phyloP scores from a whole-genome alignment of 2,113 vertebrate species.

The Ophiodon elongatus region DNA sequence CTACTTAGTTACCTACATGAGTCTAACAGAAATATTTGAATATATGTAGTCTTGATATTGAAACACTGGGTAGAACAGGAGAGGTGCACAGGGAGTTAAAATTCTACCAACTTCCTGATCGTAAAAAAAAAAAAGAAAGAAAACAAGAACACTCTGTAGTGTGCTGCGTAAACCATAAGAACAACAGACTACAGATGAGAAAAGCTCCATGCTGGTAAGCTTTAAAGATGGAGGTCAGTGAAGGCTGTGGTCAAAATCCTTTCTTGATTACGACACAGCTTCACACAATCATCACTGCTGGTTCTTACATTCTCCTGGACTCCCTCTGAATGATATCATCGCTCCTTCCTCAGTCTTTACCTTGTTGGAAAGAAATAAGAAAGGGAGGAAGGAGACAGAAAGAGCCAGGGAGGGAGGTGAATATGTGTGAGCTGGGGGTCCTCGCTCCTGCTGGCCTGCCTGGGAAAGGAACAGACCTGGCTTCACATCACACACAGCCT shows the following conservation, averaged over 20 bases:
- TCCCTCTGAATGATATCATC: slow-evolving; percentile 33
- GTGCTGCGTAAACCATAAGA: not conserved
- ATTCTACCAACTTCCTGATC: not conserved
- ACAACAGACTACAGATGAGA: not conserved
- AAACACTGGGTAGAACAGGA: not conserved
- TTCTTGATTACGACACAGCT: slow-evolving; percentile 12
- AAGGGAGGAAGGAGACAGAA: slow-evolving; percentile 20
- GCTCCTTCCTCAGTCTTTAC: slow-evolving; percentile 5
- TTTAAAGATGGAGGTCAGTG: not conserved
- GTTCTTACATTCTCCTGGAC: not conserved
- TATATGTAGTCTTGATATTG: not conserved
- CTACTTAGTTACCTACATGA: not conserved
- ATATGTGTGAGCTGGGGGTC: slow-evolving; percentile 27
- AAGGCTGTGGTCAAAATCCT: slow-evolving; percentile 4
- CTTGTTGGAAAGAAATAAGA: slow-evolving; percentile 19
- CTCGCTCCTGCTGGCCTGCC: slow-evolving; percentile 52
- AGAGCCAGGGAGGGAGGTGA: slow-evolving; percentile 8
- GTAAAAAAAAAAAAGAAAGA: no score
- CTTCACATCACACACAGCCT: slow-evolving; percentile 57
- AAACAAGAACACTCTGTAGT: not conserved
- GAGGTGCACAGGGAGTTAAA: not conserved
- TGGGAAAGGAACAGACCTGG: slow-evolving; percentile 64
- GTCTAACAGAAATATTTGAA: not conserved
- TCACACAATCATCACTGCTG: slow-evolving; percentile 8
- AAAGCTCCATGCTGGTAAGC: not conserved